Percentiles rank a stretch among this genome's conserved stretches.
These are phyloP conservation scores for Peromyscus eremicus DNA, from an alignment of 2,797 vertebrate species.

Conservation along the genomic window DNA sequence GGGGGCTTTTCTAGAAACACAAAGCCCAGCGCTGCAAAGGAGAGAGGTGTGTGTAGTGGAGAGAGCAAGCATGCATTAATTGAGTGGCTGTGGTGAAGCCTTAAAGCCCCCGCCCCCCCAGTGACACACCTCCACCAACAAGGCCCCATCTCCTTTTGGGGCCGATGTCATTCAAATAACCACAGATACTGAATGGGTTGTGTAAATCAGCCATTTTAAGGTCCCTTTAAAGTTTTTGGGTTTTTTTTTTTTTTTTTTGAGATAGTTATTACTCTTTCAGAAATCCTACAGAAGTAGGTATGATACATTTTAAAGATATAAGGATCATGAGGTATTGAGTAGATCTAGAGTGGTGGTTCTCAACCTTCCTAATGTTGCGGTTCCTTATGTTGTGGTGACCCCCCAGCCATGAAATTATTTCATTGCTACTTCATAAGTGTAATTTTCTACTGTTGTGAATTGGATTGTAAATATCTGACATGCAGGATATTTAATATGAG, in stretches of 20 bases:
- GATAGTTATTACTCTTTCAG: constrained; percentile 8
- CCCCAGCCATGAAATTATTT: background rate
- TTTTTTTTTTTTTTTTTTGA: background rate
- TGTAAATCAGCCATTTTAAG: constrained; percentile 14
- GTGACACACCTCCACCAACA: background rate
- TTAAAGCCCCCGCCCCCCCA: no score
- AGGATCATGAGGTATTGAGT: constrained; percentile 46
- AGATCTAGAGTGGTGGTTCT: background rate
- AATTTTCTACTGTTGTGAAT: background rate
- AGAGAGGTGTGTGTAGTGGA: background rate
- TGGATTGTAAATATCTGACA: background rate
- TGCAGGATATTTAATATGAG: background rate
- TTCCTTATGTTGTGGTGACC: background rate
- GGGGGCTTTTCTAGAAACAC: background rate
- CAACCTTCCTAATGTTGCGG: background rate
- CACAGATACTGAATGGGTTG: background rate
- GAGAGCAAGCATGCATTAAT: background rate
- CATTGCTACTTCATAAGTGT: background rate
- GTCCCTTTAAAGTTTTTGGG: background rate
- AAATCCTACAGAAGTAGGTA: background rate
- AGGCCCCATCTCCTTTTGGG: background rate
- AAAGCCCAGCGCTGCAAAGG: background rate
- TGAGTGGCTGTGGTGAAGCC: background rate
- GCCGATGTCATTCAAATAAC: background rate
- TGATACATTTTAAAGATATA: constrained; percentile 44